phyloP scores from a whole-genome alignment of 2,113 vertebrate genomes.

The Murina feae region DNA sequence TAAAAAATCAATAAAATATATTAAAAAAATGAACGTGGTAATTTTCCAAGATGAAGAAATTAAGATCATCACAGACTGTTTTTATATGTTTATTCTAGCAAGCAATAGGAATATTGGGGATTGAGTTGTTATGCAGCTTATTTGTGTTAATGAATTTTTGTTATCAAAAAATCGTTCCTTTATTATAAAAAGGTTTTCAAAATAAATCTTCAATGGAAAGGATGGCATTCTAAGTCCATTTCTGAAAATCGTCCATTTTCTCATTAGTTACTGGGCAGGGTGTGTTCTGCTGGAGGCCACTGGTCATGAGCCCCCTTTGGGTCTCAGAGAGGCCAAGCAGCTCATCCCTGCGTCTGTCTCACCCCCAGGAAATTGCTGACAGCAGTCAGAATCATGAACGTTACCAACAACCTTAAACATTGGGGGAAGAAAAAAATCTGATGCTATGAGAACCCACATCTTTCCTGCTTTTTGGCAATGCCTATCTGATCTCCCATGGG shows the following conservation, averaged over 20 bases:
- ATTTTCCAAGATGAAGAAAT: conserved; percentile 32
- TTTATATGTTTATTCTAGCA: conserved; percentile 9
- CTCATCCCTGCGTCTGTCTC: neutral
- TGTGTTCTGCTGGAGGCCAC: neutral
- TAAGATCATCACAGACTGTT: neutral
- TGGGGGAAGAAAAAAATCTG: neutral
- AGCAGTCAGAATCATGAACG: neutral
- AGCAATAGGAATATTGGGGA: neutral
- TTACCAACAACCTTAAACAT: neutral
- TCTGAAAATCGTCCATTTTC: conserved; percentile 7
- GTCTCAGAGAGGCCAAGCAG: neutral
- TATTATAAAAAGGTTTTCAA: neutral
- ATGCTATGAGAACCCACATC: neutral
- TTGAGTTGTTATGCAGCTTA: neutral
- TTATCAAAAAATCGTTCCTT: neutral
- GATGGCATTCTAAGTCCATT: neutral
- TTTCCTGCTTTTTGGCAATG: neutral
- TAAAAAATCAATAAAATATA: no score
- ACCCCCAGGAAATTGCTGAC: neutral
- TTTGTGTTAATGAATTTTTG: neutral
- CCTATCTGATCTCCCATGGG: neutral
- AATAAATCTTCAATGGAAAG: neutral
- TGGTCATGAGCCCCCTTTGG: neutral
- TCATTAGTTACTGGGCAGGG: neutral
- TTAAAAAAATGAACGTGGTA: neutral